Percentiles rank a stretch among this genome's conserved stretches.
These are phyloP conservation scores for Papilio aristodemus DNA, from an alignment of 1,140 invertebrate species.

Conservation along the genomic window DNA sequence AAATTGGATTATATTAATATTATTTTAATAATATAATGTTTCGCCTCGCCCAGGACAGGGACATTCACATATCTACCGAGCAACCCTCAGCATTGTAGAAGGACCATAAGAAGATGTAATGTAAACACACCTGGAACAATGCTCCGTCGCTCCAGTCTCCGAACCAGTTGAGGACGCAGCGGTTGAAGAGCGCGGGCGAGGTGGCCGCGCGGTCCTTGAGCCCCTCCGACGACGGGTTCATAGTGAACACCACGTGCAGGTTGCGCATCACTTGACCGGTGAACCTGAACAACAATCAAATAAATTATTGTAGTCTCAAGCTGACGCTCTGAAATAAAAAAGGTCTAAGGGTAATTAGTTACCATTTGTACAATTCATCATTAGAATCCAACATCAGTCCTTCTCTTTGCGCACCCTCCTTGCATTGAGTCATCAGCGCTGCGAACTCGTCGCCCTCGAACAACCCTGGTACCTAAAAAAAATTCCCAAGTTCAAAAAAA, in stretches of 20 bases:
- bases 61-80: too few relatives aligned
- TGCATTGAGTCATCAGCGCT: slow-evolving; percentile 99
- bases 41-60: too few relatives aligned
- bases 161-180: slow-evolving; percentile 99
- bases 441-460: slow-evolving; percentile 98
- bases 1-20: too few relatives aligned
- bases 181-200: slow-evolving; percentile 99
- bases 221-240: slow-evolving; percentile 99
- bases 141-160: slow-evolving; percentile 99
- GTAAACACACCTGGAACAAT: slow-evolving; percentile 91
- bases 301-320: neutral
- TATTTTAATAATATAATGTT: too few relatives aligned
- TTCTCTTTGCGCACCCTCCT: slow-evolving; percentile 98
- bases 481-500: neutral
- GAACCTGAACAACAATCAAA: slow-evolving; percentile 84
- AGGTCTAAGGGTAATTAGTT: slow-evolving; percentile 34
- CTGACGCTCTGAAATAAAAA: neutral
- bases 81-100: too few relatives aligned
- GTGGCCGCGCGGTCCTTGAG: slow-evolving; percentile 98
- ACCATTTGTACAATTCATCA: slow-evolving; percentile 98
- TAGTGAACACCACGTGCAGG: slow-evolving; percentile 99
- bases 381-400: slow-evolving; percentile 99
- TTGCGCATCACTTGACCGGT: slow-evolving; percentile 99
- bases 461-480: slow-evolving; percentile 89
- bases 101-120: too few relatives aligned